Base-by-base conservation (phyloP, 2,113 vertebrate species). In the Cyrtonyx montezumae region DNA sequence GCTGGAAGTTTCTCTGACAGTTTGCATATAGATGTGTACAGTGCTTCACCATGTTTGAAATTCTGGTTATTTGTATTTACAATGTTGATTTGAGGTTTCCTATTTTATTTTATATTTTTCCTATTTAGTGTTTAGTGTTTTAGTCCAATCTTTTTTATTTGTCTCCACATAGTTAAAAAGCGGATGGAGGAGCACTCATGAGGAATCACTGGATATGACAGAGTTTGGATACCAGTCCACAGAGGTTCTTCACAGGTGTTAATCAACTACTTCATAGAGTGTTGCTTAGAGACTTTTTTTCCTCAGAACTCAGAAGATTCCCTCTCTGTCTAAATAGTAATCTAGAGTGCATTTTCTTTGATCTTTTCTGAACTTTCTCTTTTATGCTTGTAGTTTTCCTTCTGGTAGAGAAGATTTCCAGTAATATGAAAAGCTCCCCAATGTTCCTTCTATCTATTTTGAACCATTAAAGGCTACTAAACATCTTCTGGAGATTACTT, bases 1-100 rank as follows among this genome's bases (percentile, higher is more conserved):
- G 43, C 71, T 95, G 92, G 68, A 94, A 87, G 73, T 96, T 94
- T 69, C 42, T 83, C 56, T 91, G 56, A 70, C 5, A 88, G 79
- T 96, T 92, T 97, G 20, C 71, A 75, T 97, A 94, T 92, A 97
- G 87, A 79, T 93, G 67, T 8, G 55, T n/a, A 19, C 16, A 49
- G 56, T 94, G 19, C 13, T 96, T 96, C 61, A 28, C 23, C 92
- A 21, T 90, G 59, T 90, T 96, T 94, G 94, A 80, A 20, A 32
- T 83, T 62, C 56, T 69, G 76, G 69, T 70, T 87, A 69, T 78
- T 75, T 79, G 48, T 88, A 94, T 83, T 96, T 95, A 87, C 36
- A 76, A 13, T 56, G 13, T 63, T 90, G 79, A 11, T 28, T 90
- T 88, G 71, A 76, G n/a, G 61, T 89, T 97, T 95, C n/a, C 22